These are phyloP conservation scores for Synodontis membranacea DNA, from an alignment of 2,113 vertebrate species.

Conservation along the genomic window DNA sequence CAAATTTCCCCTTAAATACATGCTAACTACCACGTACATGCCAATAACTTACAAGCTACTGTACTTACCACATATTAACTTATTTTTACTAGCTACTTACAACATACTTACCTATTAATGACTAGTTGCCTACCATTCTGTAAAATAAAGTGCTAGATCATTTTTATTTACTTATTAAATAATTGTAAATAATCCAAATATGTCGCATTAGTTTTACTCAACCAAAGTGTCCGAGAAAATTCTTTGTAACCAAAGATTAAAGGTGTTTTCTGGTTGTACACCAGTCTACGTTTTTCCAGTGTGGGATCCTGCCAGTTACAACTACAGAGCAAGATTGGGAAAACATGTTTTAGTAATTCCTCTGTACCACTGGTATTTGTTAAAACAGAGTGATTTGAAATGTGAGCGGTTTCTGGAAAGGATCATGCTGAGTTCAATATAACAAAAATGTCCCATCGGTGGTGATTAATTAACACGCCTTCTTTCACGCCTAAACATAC, in stretches of 20 bases:
- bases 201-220: neutral
- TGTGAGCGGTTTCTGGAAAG: slow-evolving; percentile 26
- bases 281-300: neutral
- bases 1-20: neutral
- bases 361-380: slow-evolving; percentile 13
- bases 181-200: neutral
- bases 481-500: neutral
- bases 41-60: neutral
- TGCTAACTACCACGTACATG: neutral
- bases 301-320: neutral
- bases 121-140: neutral
- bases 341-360: neutral
- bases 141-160: neutral
- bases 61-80: neutral
- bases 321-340: neutral
- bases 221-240: neutral
- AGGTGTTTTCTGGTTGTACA: neutral
- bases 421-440: slow-evolving; percentile 2
- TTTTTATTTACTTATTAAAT: neutral
- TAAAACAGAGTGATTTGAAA: slow-evolving; percentile 18
- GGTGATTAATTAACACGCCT: slow-evolving; percentile 16
- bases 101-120: neutral
- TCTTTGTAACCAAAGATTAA: neutral
- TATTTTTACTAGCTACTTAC: too few relatives aligned
- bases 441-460: slow-evolving; percentile 9